A percentile compares a stretch with the other conserved stretches of the same genome.
Conservation (phyloP, 2,888 invertebrate species). For the Eledona agricola region DNA sequence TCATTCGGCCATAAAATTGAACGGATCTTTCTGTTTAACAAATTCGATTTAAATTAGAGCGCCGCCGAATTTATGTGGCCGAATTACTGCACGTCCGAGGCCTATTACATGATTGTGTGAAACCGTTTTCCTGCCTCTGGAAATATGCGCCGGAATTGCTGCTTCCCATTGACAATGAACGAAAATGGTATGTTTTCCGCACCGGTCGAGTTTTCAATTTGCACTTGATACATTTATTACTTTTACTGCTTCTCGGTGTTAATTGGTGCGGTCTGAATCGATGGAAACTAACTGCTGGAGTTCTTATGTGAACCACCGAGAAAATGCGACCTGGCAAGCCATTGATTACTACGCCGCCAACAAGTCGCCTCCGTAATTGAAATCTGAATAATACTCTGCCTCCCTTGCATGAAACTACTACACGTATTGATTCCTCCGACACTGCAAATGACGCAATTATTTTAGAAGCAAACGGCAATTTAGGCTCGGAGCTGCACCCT, state of each 20-base stretch:
- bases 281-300: constrained; percentile 20
- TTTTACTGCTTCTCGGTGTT: too few species aligned
- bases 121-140: constrained; percentile 7
- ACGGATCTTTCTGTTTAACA: constrained; percentile 36
- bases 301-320: constrained; percentile 18
- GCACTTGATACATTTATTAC: too few species aligned
- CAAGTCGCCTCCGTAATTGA: constrained; percentile 38
- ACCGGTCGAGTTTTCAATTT: constrained; percentile 6
- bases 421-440: constrained; percentile 9
- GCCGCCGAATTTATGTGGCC: constrained; percentile 6
- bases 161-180: constrained; percentile 7
- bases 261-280: constrained; percentile 4
- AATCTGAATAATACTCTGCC: constrained; percentile 33
- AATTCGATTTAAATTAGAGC: constrained; percentile 18
- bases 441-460: constrained; percentile 5
- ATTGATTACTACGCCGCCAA: constrained; percentile 38
- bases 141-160: constrained; percentile 24
- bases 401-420: constrained; percentile 18
- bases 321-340: constrained; percentile 19
- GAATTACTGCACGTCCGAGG: neutral
- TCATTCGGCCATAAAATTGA: constrained; percentile 47
- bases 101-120: constrained; percentile 8
- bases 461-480: too few species aligned
- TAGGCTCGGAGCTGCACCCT: too few species aligned
- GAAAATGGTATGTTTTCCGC: constrained; percentile 29